Conservation (phyloP, 2,797 vertebrate genomes). For the Platalea minor region DNA sequence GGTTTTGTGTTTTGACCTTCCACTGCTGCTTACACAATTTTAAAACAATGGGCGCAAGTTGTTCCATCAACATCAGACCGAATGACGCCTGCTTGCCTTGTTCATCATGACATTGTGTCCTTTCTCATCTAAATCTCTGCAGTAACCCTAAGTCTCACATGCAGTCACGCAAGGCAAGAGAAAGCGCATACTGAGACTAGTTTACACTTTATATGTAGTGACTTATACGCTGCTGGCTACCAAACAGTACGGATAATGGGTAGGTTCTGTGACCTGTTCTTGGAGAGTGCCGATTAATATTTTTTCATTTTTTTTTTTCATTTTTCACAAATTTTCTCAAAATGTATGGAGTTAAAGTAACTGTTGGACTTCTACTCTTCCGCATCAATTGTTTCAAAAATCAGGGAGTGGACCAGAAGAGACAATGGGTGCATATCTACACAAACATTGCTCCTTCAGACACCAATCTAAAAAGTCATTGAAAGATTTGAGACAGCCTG, state of each 20-base stretch:
- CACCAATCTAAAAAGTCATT: not conserved
- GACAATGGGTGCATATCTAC: not conserved
- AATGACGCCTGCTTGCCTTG: not conserved
- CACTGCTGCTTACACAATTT: not conserved
- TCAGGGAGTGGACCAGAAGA: not conserved
- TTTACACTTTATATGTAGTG: not conserved
- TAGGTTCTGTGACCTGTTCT: not conserved
- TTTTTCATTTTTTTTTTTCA: not conserved
- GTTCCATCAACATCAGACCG: not conserved
- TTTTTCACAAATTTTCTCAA: not conserved
- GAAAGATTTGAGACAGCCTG: not conserved
- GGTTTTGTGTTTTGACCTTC: not conserved
- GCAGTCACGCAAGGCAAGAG: not conserved
- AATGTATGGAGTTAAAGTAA: not conserved
- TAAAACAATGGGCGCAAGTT: not conserved
- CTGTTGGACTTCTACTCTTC: not conserved
- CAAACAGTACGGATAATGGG: not conserved
- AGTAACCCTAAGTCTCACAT: not conserved
- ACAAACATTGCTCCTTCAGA: not conserved
- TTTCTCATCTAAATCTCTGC: not conserved
- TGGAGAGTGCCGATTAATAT: not conserved
- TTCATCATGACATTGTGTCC: not conserved
- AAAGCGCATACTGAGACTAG: not conserved
- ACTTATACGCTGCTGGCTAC: not conserved
- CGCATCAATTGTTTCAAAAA: not conserved